A percentile compares a stretch with the other conserved stretches of the same genome.
Evolutionary conservation across 2,888 invertebrate genomes (phyloP).

Genomic region (Drosophila tripunctata): DNA sequence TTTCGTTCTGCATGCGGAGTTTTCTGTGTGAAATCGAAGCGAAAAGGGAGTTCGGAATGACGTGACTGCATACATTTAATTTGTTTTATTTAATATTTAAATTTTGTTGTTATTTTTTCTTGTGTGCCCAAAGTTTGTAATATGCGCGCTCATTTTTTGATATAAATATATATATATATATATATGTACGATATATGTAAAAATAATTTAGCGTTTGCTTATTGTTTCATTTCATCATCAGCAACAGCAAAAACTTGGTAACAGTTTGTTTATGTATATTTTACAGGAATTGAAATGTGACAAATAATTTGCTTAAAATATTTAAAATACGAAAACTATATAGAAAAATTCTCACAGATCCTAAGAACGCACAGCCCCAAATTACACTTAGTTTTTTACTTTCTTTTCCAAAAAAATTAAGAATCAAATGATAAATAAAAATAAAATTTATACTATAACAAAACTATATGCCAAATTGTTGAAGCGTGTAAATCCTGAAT

Average conservation of each 20-base stretch:
- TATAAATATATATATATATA: slow-evolving; percentile 67
- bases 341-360: slow-evolving; percentile 49
- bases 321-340: no score
- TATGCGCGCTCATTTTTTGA: slow-evolving; percentile 75
- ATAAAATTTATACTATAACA: slow-evolving; percentile 14
- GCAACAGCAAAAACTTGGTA: slow-evolving; percentile 10
- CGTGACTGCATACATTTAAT: slow-evolving; percentile 43
- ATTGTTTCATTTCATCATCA: slow-evolving; percentile 26
- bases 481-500: slow-evolving; percentile 77
- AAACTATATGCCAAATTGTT: slow-evolving; percentile 74
- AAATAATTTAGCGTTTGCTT: slow-evolving; percentile 54
- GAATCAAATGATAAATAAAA: slow-evolving; percentile 23
- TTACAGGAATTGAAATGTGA: slow-evolving; percentile 76
- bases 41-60: neutral
- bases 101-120: slow-evolving; percentile 76
- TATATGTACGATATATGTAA: slow-evolving; percentile 72
- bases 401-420: slow-evolving; percentile 24
- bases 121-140: slow-evolving; percentile 79
- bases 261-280: slow-evolving; percentile 43
- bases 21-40: neutral
- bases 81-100: slow-evolving; percentile 80
- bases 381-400: slow-evolving; percentile 22
- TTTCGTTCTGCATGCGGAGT: neutral
- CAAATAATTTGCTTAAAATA: slow-evolving; percentile 68
- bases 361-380: slow-evolving; percentile 47